Evolutionary conservation across 2,888 invertebrate genomes (phyloP).

Genomic region (Thumatha senex): DNA sequence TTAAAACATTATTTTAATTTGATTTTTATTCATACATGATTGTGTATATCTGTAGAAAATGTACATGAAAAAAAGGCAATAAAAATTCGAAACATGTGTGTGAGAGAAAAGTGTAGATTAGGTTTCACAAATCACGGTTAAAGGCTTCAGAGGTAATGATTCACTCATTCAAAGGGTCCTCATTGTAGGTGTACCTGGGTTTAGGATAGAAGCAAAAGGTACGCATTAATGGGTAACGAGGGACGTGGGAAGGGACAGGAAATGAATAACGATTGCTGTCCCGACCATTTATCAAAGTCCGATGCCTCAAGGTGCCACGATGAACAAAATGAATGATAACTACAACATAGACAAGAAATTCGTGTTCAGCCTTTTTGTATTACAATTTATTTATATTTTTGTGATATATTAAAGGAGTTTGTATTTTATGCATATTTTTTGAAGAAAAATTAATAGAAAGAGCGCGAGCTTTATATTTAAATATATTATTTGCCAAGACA

Average conservation of each 20-base stretch:
- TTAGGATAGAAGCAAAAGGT: constrained; percentile 54
- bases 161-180: constrained; percentile 46
- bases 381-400: background rate
- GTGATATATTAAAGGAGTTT: background rate
- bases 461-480: no score
- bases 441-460: background rate
- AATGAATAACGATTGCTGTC: constrained; percentile 74
- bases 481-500: no score
- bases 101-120: constrained; percentile 22
- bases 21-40: constrained; percentile 17
- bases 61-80: constrained; percentile 25
- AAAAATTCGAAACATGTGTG: constrained; percentile 19
- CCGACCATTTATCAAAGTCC: constrained; percentile 78
- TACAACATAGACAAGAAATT: constrained; percentile 39
- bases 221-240: constrained; percentile 51
- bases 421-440: background rate
- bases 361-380: background rate
- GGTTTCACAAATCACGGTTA: constrained; percentile 33
- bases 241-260: constrained; percentile 62
- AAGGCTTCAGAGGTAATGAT: constrained; percentile 29
- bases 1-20: constrained; percentile 24
- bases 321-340: constrained; percentile 58
- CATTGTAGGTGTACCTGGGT: constrained; percentile 47
- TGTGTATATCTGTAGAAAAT: constrained; percentile 18
- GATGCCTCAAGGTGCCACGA: constrained; percentile 52